phyloP scores from a whole-genome alignment of 2,113 vertebrate genomes.

The Aldabrachelys gigantea region DNA sequence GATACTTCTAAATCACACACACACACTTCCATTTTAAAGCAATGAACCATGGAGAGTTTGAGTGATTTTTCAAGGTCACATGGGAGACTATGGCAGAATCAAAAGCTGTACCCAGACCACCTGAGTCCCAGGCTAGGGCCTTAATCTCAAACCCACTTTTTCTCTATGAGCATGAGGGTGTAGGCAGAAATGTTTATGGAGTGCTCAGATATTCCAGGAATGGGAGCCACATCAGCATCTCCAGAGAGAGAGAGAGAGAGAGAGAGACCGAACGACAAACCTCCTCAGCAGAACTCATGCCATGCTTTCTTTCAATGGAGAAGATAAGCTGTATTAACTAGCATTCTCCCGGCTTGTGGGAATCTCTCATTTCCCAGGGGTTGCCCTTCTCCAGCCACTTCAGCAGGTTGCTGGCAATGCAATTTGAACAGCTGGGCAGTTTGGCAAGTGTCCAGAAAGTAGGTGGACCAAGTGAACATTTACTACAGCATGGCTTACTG shows the following conservation, averaged over 20 bases:
- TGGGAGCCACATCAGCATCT: neutral
- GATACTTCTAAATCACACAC: too few relatives aligned
- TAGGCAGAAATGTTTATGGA: neutral
- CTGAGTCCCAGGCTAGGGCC: too few relatives aligned
- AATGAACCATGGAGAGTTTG: too few relatives aligned
- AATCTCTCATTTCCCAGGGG: neutral
- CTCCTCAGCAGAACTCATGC: rapidly evolving
- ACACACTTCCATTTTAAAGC: too few relatives aligned
- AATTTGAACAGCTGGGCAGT: neutral
- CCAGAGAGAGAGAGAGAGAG: neutral
- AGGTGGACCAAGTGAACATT: neutral
- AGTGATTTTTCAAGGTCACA: too few relatives aligned
- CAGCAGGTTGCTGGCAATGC: rapidly evolving
- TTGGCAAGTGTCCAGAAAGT: neutral
- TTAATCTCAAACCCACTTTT: too few relatives aligned
- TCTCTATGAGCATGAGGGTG: neutral
- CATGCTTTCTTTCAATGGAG: neutral
- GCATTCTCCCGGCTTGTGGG: neutral
- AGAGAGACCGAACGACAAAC: neutral
- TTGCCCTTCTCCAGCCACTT: neutral
- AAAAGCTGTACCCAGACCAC: too few relatives aligned
- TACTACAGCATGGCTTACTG: neutral
- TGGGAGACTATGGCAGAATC: too few relatives aligned
- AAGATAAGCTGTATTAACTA: neutral
- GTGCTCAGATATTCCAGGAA: neutral